Evolutionary conservation across 37 sponge, comb jelly and placozoan genomes (phyloP), one percentile per base, ranked within the genome.

Genomic region (Chondrosia reniformis): DNA sequence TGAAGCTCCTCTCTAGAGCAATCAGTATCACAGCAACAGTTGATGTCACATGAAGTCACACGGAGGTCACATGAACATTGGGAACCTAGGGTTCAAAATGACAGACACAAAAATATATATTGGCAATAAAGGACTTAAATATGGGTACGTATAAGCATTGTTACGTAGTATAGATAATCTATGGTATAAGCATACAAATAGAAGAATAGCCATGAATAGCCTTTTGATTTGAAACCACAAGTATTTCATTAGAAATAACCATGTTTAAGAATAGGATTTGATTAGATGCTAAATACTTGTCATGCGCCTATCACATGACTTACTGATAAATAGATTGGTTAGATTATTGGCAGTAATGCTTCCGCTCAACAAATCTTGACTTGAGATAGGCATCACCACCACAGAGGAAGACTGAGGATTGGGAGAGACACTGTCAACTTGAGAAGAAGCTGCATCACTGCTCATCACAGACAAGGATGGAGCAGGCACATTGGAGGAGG

Each of bases 31-130:
- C 67, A 66, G 38, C 67, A 66, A 40, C 67, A 66, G 38, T 66
- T 66, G 5, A 66, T 12, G 67, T 66, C 67, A 66, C 67, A 66
- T 66, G 67, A 66, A 37, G 67, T 66, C 67, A 66, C 67, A 66
- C 36, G 67, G 31, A 66, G 38, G 67, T 66, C 67, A 66, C 67
- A 66, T 30, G 30, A 5, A 17, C 67, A 66, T 6, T 19, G 36
- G 38, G 67, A 66, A 6, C 30, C 67, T 66, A 40, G 15, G 52
- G 52, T 10, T 19, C 10, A 19, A 25, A 6, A 19, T 6, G 17
- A 59, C 61, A 13, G 30, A 59, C 28, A 30, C 61, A 59, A 25
- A 59, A 10, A 49, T 15, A 49, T 15, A 49, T 49, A 15, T 15
- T 19, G 15, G 52, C 52, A 49, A 10, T 19, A 10, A 49, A 49